Conservation (phyloP, 1,140 invertebrate genomes). For the Gyrodactylus bullatarudis region DNA sequence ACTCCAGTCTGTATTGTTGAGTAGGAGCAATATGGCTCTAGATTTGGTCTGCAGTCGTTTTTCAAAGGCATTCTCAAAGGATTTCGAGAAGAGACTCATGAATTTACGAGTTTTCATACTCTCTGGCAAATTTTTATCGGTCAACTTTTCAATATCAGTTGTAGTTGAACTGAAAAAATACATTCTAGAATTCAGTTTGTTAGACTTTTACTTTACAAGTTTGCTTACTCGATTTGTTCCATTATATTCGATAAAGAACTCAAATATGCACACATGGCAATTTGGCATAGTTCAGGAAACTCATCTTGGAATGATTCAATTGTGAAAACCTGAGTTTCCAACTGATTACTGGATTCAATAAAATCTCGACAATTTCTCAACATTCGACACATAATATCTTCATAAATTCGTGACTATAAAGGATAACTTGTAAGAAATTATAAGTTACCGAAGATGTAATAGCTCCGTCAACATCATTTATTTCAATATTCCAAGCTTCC, state of each 20-base stretch:
- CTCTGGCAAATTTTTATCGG: not conserved
- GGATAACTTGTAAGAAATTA: not conserved
- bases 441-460: not conserved
- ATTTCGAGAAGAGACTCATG: not conserved
- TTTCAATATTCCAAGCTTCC: not conserved
- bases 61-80: not conserved
- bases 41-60: not conserved
- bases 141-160: not conserved
- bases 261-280: no score
- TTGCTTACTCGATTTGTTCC: no score
- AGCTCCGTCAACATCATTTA: not conserved
- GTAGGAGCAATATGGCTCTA: not conserved
- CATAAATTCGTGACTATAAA: not conserved
- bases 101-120: not conserved
- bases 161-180: not conserved
- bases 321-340: not conserved
- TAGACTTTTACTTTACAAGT: no score
- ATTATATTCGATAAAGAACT: no score
- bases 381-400: not conserved
- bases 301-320: no score
- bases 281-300: no score
- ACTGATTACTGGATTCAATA: not conserved
- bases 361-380: not conserved
- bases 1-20: not conserved
- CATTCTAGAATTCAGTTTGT: no score